Evolutionary conservation across 2,113 vertebrate species (phyloP), one percentile per base, ranked within the genome.

Genomic region (Lepidothrix coronata): DNA sequence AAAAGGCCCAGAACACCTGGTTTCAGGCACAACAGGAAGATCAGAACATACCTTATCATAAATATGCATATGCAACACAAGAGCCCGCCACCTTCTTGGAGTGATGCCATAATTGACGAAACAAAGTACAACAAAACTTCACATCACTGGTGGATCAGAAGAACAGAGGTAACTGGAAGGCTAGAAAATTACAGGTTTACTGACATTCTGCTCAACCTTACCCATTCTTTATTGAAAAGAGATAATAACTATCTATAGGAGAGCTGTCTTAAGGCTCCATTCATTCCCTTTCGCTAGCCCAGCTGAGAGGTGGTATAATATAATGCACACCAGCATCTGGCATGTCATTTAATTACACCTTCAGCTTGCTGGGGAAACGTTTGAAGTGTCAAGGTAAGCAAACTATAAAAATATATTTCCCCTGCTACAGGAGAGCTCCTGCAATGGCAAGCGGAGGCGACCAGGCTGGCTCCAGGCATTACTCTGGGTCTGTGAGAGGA

Each of bases 161-260:
- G 91, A 93, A 94, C 81, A 74, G 82, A 85, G 72, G 81, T 86
- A 96, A 89, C 95, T 95, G 39, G 96, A 92, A 96, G 93, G 78
- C 93, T 89, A 93, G 96, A 93, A 95, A 97, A 97, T 96, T 88
- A 95, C 83, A 96, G 96, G 95, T 95, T 96, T 95, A 33, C 96
- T 97, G 95, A 93, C 89, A 89, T 74, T 85, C 70, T 94, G 79
- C 85, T 97, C 93, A 94, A 92, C 93, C 92, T 85, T 90, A 97
- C 83, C 68, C 84, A 66, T 94, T 94, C 95, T 97, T 97, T 96
- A 92, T 24, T 83, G 92, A 91, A 96, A 96, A 91, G 94, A 95
- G 95, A 95, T 97, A 95, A 97, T 91, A 95, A 94, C 87, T 84
- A 94, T 83, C 91, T 95, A 93, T 74, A 63, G 90, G 89, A 91